A percentile compares a stretch with the other conserved stretches of the same genome.
These are phyloP conservation scores for Lymantria dispar DNA, from an alignment of 2,888 invertebrate genomes.

Conservation along the genomic window DNA sequence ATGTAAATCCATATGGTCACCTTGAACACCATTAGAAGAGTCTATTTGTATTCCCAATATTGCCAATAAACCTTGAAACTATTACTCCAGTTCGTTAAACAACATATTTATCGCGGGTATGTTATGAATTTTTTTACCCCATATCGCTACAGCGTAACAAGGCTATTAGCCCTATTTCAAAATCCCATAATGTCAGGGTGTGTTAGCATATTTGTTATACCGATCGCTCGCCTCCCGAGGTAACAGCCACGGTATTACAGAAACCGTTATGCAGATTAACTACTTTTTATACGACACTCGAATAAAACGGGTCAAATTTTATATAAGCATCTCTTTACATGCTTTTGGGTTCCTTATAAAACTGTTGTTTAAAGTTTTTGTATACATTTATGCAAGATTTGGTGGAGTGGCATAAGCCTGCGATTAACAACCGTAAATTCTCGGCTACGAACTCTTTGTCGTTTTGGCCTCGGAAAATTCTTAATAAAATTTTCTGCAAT, in stretches of 20 bases:
- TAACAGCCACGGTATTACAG: constrained; percentile 32
- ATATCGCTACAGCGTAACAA: neutral
- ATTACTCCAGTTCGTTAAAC: neutral
- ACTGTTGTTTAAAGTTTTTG: neutral
- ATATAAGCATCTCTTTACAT: constrained; percentile 18
- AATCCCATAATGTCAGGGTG: constrained; percentile 13
- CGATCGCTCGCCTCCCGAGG: constrained; percentile 30
- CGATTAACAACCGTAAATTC: no score
- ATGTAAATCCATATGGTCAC: no score
- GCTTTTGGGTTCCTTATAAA: constrained; percentile 20
- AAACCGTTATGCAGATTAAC: constrained; percentile 62
- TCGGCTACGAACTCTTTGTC: no score
- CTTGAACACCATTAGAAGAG: neutral
- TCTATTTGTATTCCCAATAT: neutral
- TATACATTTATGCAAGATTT: neutral
- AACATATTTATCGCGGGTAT: no score
- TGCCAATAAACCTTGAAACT: neutral
- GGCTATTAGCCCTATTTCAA: constrained; percentile 14
- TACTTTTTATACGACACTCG: constrained; percentile 42
- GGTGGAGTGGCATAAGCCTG: neutral
- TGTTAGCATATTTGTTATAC: constrained; percentile 41
- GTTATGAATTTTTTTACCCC: neutral
- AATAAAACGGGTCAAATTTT: constrained; percentile 37
- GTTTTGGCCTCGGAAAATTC: no score
- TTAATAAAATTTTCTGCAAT: no score